Percentiles rank a stretch among this genome's conserved stretches.
phyloP scores from a whole-genome alignment of 2,797 vertebrate genomes.

The Rhabdophis nuchalis region DNA sequence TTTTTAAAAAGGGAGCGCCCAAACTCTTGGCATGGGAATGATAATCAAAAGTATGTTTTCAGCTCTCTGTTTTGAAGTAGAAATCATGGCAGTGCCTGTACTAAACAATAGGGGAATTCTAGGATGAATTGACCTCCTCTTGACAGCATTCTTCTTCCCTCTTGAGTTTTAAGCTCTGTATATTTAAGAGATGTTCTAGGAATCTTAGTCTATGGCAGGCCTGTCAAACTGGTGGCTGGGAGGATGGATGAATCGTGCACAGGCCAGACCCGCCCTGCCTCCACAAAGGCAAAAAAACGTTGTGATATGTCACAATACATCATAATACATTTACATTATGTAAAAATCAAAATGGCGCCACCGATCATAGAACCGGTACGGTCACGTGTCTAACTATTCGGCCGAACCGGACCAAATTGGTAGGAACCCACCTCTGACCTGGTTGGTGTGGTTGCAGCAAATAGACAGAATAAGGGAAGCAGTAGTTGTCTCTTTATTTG shows the following conservation, averaged over 20 bases:
- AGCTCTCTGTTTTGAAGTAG: not conserved
- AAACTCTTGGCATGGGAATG: not conserved
- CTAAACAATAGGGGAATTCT: not conserved
- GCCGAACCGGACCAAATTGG: no score
- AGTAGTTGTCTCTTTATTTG: not conserved
- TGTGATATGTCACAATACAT: no score
- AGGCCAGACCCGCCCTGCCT: no score
- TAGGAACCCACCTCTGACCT: no score
- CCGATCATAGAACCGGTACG: no score
- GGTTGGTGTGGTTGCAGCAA: not conserved
- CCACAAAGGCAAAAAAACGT: no score
- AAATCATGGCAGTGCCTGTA: not conserved
- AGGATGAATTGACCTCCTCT: not conserved
- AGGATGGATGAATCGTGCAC: fast-evolving
- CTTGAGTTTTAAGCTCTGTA: no score
- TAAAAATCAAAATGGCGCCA: no score
- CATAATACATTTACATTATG: no score
- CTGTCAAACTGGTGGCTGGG: no score
- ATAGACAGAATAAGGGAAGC: not conserved
- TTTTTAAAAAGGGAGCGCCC: slow-evolving; percentile 23
- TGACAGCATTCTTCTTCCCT: not conserved
- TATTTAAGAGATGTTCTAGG: not conserved
- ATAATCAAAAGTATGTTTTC: not conserved
- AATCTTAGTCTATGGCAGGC: no score
- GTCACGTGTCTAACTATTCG: no score